These are phyloP conservation scores for cattle (Bos taurus) DNA, from an alignment of 2,113 vertebrate species.

Conservation along the genomic window DNA sequence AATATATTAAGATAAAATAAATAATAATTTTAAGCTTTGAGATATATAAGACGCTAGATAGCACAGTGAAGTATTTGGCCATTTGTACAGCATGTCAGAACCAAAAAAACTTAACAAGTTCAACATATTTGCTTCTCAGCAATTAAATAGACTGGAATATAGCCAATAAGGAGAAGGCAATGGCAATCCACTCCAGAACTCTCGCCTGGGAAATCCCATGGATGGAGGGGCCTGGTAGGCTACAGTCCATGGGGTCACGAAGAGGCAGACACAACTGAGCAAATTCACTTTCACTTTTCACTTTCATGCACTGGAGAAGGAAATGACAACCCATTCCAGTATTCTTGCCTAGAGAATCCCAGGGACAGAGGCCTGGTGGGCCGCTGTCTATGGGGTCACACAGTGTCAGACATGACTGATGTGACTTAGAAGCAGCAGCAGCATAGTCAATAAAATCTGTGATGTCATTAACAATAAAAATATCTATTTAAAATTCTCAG, in stretches of 20 bases:
- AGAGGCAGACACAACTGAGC: too few relatives aligned
- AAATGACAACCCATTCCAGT: too few relatives aligned
- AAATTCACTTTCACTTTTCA: too few relatives aligned
- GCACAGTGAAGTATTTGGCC: neutral
- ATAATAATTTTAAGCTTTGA: neutral
- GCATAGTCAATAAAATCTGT: neutral
- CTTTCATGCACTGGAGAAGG: too few relatives aligned
- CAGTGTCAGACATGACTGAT: too few relatives aligned
- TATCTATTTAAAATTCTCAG: neutral
- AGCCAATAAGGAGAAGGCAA: neutral
- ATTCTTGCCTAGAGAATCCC: too few relatives aligned
- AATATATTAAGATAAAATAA: neutral
- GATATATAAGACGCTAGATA: neutral
- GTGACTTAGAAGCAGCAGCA: too few relatives aligned
- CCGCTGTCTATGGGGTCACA: fast-evolving
- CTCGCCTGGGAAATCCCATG: too few relatives aligned
- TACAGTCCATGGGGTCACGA: fast-evolving
- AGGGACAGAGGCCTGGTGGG: too few relatives aligned
- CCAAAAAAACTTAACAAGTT: neutral
- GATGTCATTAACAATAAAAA: neutral
- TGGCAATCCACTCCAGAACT: too few relatives aligned
- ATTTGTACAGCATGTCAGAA: neutral
- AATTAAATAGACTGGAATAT: neutral
- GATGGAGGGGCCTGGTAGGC: too few relatives aligned
- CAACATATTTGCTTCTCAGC: neutral